Conservation (phyloP, 2,797 vertebrate species). For the Alectoris magna region DNA sequence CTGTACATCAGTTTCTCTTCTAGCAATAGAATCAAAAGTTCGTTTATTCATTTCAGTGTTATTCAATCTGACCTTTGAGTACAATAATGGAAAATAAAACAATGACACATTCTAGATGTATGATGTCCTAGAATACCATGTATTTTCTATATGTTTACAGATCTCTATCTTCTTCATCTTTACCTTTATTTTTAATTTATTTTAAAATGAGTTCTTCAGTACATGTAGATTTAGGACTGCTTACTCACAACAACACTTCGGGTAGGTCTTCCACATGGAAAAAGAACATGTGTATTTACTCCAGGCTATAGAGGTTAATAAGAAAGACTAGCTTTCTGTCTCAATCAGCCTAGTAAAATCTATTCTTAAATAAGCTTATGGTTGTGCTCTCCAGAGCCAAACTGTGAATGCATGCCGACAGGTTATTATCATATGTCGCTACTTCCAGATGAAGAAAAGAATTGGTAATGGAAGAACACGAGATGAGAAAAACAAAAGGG, state of each 20-base stretch:
- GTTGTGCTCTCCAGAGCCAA: not conserved
- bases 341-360: not conserved
- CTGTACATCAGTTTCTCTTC: not conserved
- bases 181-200: not conserved
- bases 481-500: not conserved
- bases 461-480: not conserved
- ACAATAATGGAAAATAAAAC: not conserved
- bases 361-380: not conserved
- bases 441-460: not conserved
- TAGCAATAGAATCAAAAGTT: not conserved
- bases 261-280: slow-evolving; percentile 39
- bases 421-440: not conserved
- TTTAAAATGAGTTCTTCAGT: not conserved
- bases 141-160: not conserved
- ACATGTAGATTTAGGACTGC: not conserved
- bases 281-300: slow-evolving; percentile 21
- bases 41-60: not conserved
- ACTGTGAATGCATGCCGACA: not conserved
- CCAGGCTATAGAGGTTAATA: not conserved
- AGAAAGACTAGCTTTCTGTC: slow-evolving; percentile 15
- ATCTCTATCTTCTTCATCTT: not conserved
- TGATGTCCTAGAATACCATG: not conserved
- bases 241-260: not conserved
- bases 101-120: not conserved
- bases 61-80: not conserved